Evolutionary conservation across 1,140 invertebrate species (phyloP), one percentile per base, ranked within the genome.

Genomic region (Chrysomallon squamiferum): DNA sequence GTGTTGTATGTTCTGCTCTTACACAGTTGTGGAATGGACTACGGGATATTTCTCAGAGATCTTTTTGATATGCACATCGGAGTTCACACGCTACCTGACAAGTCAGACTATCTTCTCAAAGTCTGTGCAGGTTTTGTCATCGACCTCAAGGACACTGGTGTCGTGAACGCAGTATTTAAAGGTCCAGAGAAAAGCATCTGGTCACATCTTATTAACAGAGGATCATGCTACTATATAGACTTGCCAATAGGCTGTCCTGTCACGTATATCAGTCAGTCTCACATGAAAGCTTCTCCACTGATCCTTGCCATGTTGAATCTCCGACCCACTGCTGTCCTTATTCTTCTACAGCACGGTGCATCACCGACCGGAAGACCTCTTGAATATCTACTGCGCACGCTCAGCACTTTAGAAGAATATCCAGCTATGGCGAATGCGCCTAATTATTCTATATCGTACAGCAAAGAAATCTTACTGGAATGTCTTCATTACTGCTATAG

Each of bases 21-120:
- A 22, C 68, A 63, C 43, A 72, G 64, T 29, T 61, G 64, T 20
- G 71, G 71, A 15, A 59, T 72, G 45, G 71, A 72, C 38, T 66
- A 66, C 54, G 71, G 71, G 11, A 54, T 72, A 15, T 72, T 69
- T 50, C 60, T 72, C 60, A 32, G 71, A 57, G 71, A 72, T 58
- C 33, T 72, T 4, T 52, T 69, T 15, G 49, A 69, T 57, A 63
- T 63, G 33, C 56, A 60, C 20, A 38, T 33, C 6, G 13, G n/a
- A 20, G 30, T 13, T 15, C 54, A 49, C 18, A 38, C 45, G 25
- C 41, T 35, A 13, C 25, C 63, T 4, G 66, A 62, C 7, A 72
- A 72, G 47, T 60, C 71, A 5, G 35, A 52, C 20, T 66, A 69
- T 33, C 50, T 54, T 47, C 18, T 72, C 6, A 49, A 54, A 6